Evolutionary conservation across 2,888 invertebrate species (phyloP).

Genomic region (Brachyptera putata): DNA sequence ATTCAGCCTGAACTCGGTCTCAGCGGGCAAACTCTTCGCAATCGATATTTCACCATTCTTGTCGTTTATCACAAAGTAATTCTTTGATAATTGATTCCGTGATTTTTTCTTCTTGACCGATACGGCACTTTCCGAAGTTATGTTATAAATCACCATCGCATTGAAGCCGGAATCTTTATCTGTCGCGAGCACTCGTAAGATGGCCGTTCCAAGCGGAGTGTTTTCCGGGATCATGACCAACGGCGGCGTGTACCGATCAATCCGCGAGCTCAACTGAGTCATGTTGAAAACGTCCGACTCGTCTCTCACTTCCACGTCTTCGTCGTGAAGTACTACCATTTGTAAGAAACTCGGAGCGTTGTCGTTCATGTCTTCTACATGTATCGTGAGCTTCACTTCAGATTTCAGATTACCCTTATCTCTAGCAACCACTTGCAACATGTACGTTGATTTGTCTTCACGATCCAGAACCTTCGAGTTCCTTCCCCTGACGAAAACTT

Average conservation of each 20-base stretch:
- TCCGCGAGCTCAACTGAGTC: not conserved
- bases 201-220: constrained; percentile 61
- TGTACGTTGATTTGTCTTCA: constrained; percentile 64
- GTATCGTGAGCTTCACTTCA: constrained; percentile 66
- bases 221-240: constrained; percentile 69
- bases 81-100: constrained; percentile 48
- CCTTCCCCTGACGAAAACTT: constrained; percentile 53
- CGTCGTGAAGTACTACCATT: constrained; percentile 64
- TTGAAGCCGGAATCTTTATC: constrained; percentile 70
- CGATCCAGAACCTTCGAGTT: constrained; percentile 54
- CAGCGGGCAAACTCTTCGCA: constrained; percentile 65
- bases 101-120: constrained; percentile 49
- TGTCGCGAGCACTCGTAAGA: constrained; percentile 64
- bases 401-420: constrained; percentile 68
- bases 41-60: constrained; percentile 70
- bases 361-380: constrained; percentile 75
- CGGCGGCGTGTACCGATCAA: constrained; percentile 47
- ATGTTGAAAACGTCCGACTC: not conserved
- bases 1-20: constrained; percentile 69
- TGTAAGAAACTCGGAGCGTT: constrained; percentile 68
- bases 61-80: constrained; percentile 72
- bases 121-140: constrained; percentile 62
- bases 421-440: constrained; percentile 66
- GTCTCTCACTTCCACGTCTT: constrained; percentile 56
- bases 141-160: constrained; percentile 66